Conservation (phyloP, 2,113 vertebrate genomes). For the Sprattus sprattus region DNA sequence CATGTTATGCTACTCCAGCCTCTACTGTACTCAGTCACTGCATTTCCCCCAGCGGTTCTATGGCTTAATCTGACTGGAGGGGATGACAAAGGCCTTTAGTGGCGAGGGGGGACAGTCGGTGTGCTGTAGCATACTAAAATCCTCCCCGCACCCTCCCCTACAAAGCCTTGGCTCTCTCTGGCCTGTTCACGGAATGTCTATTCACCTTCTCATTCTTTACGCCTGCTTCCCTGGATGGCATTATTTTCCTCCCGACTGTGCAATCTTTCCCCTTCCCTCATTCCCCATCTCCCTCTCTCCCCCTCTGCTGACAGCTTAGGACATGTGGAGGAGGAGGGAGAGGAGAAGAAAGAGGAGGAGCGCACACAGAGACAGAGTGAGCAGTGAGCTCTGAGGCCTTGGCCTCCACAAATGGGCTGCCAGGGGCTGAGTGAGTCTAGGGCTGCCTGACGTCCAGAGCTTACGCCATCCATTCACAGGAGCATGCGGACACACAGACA, state of each 20-base stretch:
- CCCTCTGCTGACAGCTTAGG: not conserved
- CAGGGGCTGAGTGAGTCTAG: not conserved
- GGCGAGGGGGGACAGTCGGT: slow-evolving; percentile 17
- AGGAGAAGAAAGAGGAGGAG: not conserved
- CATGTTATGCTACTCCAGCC: not conserved
- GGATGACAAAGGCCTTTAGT: slow-evolving; percentile 44
- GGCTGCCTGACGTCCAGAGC: not conserved
- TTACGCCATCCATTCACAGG: not conserved
- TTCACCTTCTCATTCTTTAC: slow-evolving; percentile 1
- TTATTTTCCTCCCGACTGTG: not conserved
- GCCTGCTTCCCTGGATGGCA: not conserved
- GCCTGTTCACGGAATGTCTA: not conserved
- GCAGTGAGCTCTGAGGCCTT: not conserved
- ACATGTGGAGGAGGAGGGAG: not conserved
- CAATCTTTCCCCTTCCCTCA: not conserved
- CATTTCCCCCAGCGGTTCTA: not conserved
- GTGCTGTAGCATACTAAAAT: slow-evolving; percentile 41
- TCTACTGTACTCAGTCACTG: slow-evolving; percentile 23
- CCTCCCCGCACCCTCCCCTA: not conserved
- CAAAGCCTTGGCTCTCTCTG: slow-evolving; percentile 4
- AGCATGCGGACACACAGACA: not conserved
- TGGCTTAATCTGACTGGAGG: slow-evolving; percentile 20
- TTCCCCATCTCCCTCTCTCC: not conserved
- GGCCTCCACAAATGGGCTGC: not conserved
- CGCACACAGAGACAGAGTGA: not conserved